phyloP scores from a whole-genome alignment of 2,113 vertebrate species.

The Cavia aperea region DNA sequence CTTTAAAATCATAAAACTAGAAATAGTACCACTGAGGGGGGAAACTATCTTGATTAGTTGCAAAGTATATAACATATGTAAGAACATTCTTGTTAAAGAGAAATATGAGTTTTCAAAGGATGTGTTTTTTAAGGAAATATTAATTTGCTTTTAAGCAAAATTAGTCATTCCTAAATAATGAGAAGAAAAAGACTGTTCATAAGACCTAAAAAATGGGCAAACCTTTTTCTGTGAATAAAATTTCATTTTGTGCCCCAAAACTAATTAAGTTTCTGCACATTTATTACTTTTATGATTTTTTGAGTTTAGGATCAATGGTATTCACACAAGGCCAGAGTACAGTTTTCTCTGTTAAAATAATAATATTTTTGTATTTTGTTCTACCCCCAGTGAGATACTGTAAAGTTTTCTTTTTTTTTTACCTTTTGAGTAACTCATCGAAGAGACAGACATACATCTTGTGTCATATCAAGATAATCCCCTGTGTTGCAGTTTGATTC shows the following conservation, averaged over 20 bases:
- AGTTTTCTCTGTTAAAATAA: neutral
- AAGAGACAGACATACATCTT: neutral
- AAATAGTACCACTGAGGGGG: neutral
- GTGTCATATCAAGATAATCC: neutral
- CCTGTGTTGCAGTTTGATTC: neutral
- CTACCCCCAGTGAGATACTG: neutral
- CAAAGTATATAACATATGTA: neutral
- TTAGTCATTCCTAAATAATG: neutral
- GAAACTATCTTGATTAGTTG: neutral
- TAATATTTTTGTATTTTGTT: neutral
- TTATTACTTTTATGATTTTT: neutral
- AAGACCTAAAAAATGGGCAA: neutral
- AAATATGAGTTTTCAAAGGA: neutral
- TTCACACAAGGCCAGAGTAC: neutral
- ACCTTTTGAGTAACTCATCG: neutral
- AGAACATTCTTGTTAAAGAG: neutral
- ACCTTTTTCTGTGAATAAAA: neutral
- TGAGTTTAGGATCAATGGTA: neutral
- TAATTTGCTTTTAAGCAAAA: neutral
- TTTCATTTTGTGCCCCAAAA: neutral
- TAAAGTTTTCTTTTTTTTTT: neutral
- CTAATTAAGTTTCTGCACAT: neutral
- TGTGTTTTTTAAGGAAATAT: neutral
- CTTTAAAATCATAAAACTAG: neutral
- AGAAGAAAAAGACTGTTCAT: neutral